Evolutionary conservation across 2,113 vertebrate species (phyloP).

Genomic region (Tympanuchus pallidicinctus): DNA sequence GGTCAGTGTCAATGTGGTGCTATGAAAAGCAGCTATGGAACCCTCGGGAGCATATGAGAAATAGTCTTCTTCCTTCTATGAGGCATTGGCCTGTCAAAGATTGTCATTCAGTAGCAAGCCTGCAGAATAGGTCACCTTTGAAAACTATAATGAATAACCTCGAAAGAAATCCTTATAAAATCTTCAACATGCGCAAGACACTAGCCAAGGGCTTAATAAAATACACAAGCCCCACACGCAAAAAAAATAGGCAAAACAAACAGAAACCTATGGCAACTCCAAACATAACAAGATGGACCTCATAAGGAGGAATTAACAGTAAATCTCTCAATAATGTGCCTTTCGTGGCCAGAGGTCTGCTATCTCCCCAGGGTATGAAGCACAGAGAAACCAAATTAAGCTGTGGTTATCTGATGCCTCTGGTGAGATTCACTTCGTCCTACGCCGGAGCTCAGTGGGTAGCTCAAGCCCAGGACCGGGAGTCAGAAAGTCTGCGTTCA

Average conservation of each 20-base stretch:
- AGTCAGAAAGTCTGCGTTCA: constrained; percentile 64
- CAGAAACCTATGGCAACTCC: constrained; percentile 68
- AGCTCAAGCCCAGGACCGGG: constrained; percentile 20
- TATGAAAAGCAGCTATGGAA: constrained; percentile 47
- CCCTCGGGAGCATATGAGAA: constrained; percentile 9
- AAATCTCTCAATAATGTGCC: constrained; percentile 70
- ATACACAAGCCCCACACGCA: constrained; percentile 57
- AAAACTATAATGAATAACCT: constrained; percentile 57
- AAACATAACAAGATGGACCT: constrained; percentile 72
- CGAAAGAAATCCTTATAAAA: constrained; percentile 55
- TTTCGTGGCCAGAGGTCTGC: constrained; percentile 66
- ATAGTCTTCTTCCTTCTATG: background rate
- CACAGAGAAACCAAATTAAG: constrained; percentile 69
- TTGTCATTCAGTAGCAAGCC: constrained; percentile 47
- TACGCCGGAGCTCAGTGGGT: constrained; percentile 60
- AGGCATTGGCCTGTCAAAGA: constrained; percentile 31
- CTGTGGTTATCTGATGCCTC: constrained; percentile 71
- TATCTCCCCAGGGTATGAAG: constrained; percentile 63
- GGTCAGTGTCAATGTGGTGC: background rate
- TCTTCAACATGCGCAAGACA: constrained; percentile 48
- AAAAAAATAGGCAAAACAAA: constrained; percentile 64
- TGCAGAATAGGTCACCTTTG: constrained; percentile 59
- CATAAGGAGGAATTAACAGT: constrained; percentile 65
- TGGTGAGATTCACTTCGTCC: constrained; percentile 56
- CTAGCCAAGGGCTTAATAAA: constrained; percentile 73